Evolutionary conservation across 2,797 vertebrate species (phyloP), one percentile per base, ranked within the genome.

Genomic region (Sebastes oblongus): DNA sequence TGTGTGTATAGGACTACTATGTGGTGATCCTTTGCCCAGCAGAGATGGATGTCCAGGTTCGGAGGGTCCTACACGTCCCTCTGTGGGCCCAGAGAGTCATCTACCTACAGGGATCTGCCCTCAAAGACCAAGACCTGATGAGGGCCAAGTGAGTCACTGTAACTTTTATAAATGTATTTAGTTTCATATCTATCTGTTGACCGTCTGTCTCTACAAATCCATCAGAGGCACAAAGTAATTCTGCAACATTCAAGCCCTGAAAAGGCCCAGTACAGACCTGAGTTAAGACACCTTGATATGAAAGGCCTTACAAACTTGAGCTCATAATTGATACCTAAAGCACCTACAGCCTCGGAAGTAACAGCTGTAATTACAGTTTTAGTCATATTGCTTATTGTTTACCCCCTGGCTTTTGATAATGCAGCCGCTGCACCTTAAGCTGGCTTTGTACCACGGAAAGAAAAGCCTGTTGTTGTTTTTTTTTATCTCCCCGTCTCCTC

Each of bases 81-180:
- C 91, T 97, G 64, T 97, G 96, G 96, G 96, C 96, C 58, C 96
- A 97, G 83, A 94, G 96, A 76, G 96, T 97, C 88, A 97, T 97
- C 83, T 97, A 97, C 86, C 93, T 97, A 42, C 96, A 97, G 88
- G 96, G 96, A 2, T 97, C 96, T 24, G 96, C 95, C 27, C 95
- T 97, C 54, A 97, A 97, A 90, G 96, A 97, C 89, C 96, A 97
- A 76, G 96, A 97, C 89, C 93, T 97, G 72, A 96, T 97, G 96
- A 95, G 96, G 77, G 96, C 96, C 84, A 97, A 97, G 96, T 97
- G 91, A 95, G 96, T 93, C 14, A 7, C 29, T 42, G 18, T 18
- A 5, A 25, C 30, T 71, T 55, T 76, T 11, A 52, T 32, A 18
- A 9, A n/a, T 71, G 8, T 18, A 2, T 42, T 66, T 56, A 52